These are phyloP conservation scores for Gobionotothen gibberifrons DNA, from an alignment of 2,797 vertebrate species.

Conservation along the genomic window DNA sequence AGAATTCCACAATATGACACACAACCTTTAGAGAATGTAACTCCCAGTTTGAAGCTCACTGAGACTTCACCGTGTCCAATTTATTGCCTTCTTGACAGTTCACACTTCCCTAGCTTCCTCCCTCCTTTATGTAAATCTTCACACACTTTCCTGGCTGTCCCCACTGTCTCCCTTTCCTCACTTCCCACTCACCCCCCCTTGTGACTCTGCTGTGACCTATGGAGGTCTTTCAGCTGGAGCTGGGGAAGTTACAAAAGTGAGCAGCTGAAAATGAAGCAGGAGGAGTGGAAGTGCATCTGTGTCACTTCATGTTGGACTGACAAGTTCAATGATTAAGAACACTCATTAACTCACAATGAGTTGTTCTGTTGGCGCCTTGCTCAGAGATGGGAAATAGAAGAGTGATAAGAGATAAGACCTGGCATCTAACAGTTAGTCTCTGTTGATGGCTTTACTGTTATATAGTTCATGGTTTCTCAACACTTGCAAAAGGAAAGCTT, in stretches of 20 bases:
- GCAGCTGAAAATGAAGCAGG: conserved; percentile 5
- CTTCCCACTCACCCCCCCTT: neutral
- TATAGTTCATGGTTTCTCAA: neutral
- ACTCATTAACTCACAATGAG: conserved; percentile 2
- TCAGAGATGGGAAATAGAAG: conserved; percentile 1
- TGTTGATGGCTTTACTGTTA: neutral
- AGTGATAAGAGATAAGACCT: conserved; percentile 9
- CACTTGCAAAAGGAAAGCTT: neutral
- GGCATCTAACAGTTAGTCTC: conserved; percentile 7
- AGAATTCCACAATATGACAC: too few relatives aligned
- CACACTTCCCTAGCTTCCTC: neutral
- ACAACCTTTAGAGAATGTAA: too few relatives aligned
- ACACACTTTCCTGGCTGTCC: neutral
- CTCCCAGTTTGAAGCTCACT: neutral
- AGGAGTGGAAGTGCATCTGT: neutral
- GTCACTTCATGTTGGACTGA: conserved; percentile 5
- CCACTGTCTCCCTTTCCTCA: neutral
- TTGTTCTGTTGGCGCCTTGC: conserved; percentile 7
- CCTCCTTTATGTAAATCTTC: neutral
- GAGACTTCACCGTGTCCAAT: neutral
- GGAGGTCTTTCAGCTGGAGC: neutral
- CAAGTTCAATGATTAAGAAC: conserved; percentile 2
- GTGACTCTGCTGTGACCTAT: conserved; percentile 4
- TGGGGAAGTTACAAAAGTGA: conserved; percentile 8
- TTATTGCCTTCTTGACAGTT: neutral